Percentiles rank a stretch among this genome's conserved stretches.
Evolutionary conservation across 2,888 invertebrate species (phyloP).

Genomic region (Himalopsyche kuldschensis): DNA sequence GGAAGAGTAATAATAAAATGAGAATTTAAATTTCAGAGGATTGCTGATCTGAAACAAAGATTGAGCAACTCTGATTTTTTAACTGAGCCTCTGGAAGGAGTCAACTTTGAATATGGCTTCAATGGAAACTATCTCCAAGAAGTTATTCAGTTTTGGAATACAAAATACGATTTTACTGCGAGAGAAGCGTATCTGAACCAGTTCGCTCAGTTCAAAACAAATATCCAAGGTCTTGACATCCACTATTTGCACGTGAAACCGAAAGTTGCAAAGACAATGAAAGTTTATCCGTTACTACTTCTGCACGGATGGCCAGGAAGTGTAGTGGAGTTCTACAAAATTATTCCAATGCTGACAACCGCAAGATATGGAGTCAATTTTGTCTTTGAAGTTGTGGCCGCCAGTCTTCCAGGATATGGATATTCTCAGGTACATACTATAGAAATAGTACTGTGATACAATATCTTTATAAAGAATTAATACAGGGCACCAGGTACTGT

Average conservation of each 20-base stretch:
- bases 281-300: constrained; percentile 68
- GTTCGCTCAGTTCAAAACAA: constrained; percentile 74
- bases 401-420: constrained; percentile 71
- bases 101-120: constrained; percentile 80
- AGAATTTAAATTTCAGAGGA: constrained; percentile 46
- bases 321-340: constrained; percentile 75
- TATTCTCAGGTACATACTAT: constrained; percentile 61
- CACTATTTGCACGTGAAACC: constrained; percentile 77
- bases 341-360: constrained; percentile 67
- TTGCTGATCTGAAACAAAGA: constrained; percentile 63
- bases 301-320: constrained; percentile 89
- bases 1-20: not conserved
- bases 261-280: constrained; percentile 44
- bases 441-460: constrained; percentile 47
- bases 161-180: constrained; percentile 66
- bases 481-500: too few relatives aligned
- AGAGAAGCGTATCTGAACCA: constrained; percentile 72
- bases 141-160: constrained; percentile 78
- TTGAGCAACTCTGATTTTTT: constrained; percentile 59
- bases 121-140: constrained; percentile 68
- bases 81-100: constrained; percentile 64
- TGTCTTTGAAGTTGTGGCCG: constrained; percentile 69
- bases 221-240: constrained; percentile 71
- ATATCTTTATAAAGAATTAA: not conserved
- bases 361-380: constrained; percentile 57